A percentile compares a stretch with the other conserved stretches of the same genome.
Conservation (phyloP, 2,113 vertebrate genomes). For the Aphyosemion australe region DNA sequence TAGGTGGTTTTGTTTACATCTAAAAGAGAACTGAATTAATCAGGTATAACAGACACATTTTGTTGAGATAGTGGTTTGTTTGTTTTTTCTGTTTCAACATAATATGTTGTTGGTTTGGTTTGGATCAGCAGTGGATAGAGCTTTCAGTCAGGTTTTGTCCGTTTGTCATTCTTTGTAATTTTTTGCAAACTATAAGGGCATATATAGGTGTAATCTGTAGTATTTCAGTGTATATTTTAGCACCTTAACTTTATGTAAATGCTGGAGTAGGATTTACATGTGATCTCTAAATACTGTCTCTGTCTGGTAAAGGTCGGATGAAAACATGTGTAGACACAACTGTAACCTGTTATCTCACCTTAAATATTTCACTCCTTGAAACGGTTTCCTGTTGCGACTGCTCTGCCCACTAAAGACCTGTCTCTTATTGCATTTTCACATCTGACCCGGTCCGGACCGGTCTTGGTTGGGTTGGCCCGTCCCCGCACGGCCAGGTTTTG, state of each 20-base stretch:
- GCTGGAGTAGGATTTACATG: not conserved
- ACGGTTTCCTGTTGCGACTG: conserved; percentile 62
- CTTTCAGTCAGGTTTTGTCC: not conserved
- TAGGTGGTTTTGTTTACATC: not conserved
- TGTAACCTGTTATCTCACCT: not conserved
- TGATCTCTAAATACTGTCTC: not conserved
- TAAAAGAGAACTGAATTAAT: not conserved
- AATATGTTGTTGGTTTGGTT: not conserved
- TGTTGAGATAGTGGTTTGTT: not conserved
- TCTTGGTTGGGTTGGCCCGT: too few relatives aligned
- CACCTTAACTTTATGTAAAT: not conserved
- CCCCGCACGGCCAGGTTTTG: too few relatives aligned
- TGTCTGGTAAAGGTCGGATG: conserved; percentile 2
- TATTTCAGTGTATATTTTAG: not conserved
- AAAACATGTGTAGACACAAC: not conserved
- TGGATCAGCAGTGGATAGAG: not conserved
- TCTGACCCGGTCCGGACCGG: too few relatives aligned
- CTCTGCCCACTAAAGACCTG: conserved; percentile 43
- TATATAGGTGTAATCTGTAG: not conserved
- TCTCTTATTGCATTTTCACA: conserved; percentile 1
- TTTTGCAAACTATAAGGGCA: too few relatives aligned
- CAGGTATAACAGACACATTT: not conserved
- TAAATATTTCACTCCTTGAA: not conserved
- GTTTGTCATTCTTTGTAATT: not conserved
- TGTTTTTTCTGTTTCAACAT: not conserved